Base-by-base conservation (phyloP, 2,113 vertebrate genomes). In the Romanogobio albipinnatus region DNA sequence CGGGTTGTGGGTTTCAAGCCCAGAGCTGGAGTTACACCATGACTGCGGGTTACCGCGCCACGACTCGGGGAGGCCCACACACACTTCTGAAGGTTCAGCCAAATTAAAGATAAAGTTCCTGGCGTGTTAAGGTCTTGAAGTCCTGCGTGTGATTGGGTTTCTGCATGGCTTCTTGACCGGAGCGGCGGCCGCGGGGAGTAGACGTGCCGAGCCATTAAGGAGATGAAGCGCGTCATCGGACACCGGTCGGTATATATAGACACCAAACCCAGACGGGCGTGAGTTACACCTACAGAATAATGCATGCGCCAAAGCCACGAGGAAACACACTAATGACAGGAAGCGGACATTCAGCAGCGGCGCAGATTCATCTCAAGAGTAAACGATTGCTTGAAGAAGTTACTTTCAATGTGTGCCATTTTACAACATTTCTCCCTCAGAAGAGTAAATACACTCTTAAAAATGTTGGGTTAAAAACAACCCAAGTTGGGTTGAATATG, bases 181-280 rank as follows among this genome's bases (percentile, higher is more conserved):
- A 15, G 61, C 33, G 76, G 53, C 33, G 4, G 33, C 36, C 6
- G 36, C 6, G n/a, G 47, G 17, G 68, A 58, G 70, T 45, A 11
- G 24, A 68, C 8, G 19, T 9, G 10, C 24, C 7, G 64, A 71
- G 80, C 85, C 91, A 92, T 93, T 86, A 81, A 85, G 77, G 33
- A 87, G 86, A 92, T 90, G 89, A 84, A 45, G 19, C 14, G 87
- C 24, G 92, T 88, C 84, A 93, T 86, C 19, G 75, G 89, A 93
- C 86, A 90, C 86, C 14, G 61, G 59, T n/a, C 43, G 45, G 90
- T 51, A 62, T 79, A 87, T 51, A 85, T 24, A 78, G 74, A 88
- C 81, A 89, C 87, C 85, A 87, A 84, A 77, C 82, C 61, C 64
- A 49, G 47, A 9, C 56, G 59, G 76, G 84, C 81, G 68, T 14